These are phyloP conservation scores for Platorchestia sp. DNA, from an alignment of 1,140 invertebrate genomes.

Conservation along the genomic window DNA sequence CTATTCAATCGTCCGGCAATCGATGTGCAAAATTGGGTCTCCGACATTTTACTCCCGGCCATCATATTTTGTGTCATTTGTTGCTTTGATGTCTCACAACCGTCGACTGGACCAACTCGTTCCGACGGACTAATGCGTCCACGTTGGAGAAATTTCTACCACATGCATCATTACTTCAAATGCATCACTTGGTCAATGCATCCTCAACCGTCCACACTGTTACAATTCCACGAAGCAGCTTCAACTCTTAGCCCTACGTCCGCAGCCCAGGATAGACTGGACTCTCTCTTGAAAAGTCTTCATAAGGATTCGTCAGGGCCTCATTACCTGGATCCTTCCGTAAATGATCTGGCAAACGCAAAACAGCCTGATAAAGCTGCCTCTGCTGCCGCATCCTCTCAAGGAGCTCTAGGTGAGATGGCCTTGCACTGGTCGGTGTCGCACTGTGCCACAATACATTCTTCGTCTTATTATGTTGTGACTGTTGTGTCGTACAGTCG, in stretches of 20 bases:
- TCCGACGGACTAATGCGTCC: not conserved
- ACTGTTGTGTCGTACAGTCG: not conserved
- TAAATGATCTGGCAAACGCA: constrained; percentile 65
- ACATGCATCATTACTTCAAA: not conserved
- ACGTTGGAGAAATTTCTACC: not conserved
- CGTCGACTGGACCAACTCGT: not conserved
- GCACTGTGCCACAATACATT: not conserved
- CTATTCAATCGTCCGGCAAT: not conserved
- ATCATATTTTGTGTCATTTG: not conserved
- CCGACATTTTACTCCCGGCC: not conserved
- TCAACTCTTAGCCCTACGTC: constrained; percentile 50
- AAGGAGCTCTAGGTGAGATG: constrained; percentile 68
- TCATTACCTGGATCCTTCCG: constrained; percentile 62
- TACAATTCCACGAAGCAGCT: not conserved
- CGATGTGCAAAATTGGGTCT: not conserved
- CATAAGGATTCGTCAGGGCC: constrained; percentile 74
- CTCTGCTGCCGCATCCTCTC: not conserved
- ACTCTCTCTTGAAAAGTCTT: constrained; percentile 77
- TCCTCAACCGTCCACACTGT: not conserved
- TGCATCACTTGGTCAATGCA: not conserved
- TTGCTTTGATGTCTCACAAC: not conserved
- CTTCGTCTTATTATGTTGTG: not conserved
- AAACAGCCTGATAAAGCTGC: constrained; percentile 38
- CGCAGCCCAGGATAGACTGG: constrained; percentile 75
- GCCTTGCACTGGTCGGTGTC: constrained; percentile 21